A percentile compares a stretch with the other conserved stretches of the same genome.
phyloP scores from a whole-genome alignment of 2,113 vertebrate genomes.

The Riparia riparia region DNA sequence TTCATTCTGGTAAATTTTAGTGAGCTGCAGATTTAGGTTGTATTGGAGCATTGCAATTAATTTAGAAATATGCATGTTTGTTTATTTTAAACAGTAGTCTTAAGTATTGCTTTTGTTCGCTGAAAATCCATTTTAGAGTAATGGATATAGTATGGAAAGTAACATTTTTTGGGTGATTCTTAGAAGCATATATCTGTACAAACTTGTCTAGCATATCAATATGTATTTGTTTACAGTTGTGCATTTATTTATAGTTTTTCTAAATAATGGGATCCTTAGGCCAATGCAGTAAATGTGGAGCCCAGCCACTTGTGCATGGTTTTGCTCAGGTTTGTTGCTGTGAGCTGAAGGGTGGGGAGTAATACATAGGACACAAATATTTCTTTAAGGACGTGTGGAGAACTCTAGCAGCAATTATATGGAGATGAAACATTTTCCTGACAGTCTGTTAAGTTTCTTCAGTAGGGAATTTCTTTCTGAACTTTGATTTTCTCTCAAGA shows the following conservation, averaged over 20 bases:
- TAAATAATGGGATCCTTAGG: not conserved
- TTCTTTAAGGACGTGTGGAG: not conserved
- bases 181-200: not conserved
- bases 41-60: not conserved
- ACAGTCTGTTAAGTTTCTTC: not conserved
- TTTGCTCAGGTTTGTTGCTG: not conserved
- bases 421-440: not conserved
- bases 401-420: not conserved
- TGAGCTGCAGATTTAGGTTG: not conserved
- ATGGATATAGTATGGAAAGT: not conserved
- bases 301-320: not conserved
- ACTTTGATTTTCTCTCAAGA: not conserved
- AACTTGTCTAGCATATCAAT: not conserved
- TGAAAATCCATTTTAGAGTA: not conserved
- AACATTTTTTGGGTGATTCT: not conserved
- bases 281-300: not conserved
- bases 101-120: not conserved
- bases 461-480: not conserved
- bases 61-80: not conserved
- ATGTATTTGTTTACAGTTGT: not conserved
- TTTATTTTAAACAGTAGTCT: not conserved
- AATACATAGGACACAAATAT: not conserved
- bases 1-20: not conserved
- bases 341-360: not conserved
- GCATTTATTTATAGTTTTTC: not conserved